Evolutionary conservation across 2,888 invertebrate species (phyloP).

Genomic region (Lasioglossum vierecki): DNA sequence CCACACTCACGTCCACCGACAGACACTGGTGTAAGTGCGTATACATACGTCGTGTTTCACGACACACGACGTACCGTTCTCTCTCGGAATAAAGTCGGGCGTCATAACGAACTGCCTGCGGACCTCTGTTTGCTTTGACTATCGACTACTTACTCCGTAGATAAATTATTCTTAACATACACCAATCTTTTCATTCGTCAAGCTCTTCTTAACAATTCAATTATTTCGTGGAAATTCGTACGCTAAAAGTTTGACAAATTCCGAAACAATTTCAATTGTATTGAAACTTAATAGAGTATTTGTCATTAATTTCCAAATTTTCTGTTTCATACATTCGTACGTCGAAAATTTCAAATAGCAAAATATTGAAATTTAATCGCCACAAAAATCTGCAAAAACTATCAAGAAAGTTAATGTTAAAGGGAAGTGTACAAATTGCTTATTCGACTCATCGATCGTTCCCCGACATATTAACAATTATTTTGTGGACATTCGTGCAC

Average conservation of each 20-base stretch:
- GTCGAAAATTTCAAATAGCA: too few relatives aligned
- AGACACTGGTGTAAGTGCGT: conserved; percentile 16
- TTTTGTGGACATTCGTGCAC: too few relatives aligned
- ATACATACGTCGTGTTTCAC: conserved; percentile 27
- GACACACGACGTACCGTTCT: conserved; percentile 26
- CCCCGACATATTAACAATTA: neutral
- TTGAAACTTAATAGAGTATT: too few relatives aligned
- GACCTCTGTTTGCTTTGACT: neutral
- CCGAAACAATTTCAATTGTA: too few relatives aligned
- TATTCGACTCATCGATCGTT: neutral
- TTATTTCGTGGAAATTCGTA: neutral
- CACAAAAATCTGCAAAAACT: neutral
- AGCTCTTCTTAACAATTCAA: neutral
- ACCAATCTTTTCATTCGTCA: neutral
- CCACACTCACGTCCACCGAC: conserved; percentile 40
- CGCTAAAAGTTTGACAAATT: too few relatives aligned
- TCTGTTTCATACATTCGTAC: too few relatives aligned
- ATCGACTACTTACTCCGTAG: neutral
- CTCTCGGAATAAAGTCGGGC: neutral
- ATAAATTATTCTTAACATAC: neutral
- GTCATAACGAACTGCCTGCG: neutral
- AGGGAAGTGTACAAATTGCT: neutral
- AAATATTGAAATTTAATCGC: neutral
- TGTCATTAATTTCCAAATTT: too few relatives aligned
- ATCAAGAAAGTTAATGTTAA: neutral